phyloP scores from a whole-genome alignment of 2,113 vertebrate genomes.

The Elaphurus davidianus region DNA sequence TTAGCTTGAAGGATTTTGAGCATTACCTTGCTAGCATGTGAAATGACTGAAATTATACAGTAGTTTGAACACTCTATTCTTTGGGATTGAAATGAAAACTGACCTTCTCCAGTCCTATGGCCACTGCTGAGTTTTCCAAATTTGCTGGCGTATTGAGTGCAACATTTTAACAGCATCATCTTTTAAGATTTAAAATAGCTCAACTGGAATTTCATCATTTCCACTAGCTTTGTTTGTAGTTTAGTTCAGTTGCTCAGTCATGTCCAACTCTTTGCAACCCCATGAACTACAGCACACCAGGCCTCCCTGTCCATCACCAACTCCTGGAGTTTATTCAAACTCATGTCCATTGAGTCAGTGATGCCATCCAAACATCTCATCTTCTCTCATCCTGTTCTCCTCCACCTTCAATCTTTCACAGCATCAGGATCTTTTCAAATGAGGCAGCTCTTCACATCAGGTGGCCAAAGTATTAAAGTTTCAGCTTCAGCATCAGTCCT shows the following conservation, averaged over 20 bases:
- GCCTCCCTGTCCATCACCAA: neutral
- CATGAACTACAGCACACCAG: neutral
- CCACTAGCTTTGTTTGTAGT: neutral
- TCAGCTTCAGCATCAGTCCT: neutral
- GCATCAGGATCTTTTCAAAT: neutral
- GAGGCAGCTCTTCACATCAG: neutral
- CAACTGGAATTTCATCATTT: neutral
- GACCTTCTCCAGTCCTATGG: neutral
- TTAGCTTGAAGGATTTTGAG: neutral
- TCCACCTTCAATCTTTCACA: neutral
- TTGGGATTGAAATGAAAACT: neutral
- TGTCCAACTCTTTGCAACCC: neutral
- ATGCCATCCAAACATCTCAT: neutral
- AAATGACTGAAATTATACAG: neutral
- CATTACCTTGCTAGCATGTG: neutral
- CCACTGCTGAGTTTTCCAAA: neutral
- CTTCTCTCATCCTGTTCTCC: neutral
- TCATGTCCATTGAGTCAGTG: neutral
- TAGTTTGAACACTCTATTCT: neutral
- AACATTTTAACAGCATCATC: neutral
- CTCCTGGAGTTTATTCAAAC: neutral
- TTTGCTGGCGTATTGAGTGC: neutral
- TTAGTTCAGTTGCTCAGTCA: accelerated
- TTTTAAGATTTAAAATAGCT: neutral
- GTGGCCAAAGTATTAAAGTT: neutral